Conservation (phyloP, 2,888 invertebrate genomes). For the Diploptera punctata region DNA sequence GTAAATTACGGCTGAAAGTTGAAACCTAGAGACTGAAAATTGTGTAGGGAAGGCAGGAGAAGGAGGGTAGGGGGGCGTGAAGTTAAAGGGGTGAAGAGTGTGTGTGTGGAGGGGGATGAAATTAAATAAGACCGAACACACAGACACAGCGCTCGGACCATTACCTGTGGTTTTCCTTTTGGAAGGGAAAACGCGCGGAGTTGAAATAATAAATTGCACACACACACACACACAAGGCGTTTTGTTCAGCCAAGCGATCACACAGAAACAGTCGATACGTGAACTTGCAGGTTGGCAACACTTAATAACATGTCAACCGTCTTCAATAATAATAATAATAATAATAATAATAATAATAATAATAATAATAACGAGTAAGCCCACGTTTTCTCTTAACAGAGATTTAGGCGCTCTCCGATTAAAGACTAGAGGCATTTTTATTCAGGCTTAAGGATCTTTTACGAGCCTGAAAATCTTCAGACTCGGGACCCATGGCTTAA, state of each 20-base stretch:
- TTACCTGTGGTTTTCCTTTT: constrained; percentile 35
- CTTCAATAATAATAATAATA: no score
- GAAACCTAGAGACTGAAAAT: constrained; percentile 29
- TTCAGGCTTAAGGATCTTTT: no score
- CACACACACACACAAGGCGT: constrained; percentile 20
- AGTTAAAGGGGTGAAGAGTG: constrained; percentile 23
- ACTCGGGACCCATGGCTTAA: no score
- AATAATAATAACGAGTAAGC: no score
- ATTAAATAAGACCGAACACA: constrained; percentile 33
- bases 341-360: no score
- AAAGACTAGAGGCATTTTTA: no score
- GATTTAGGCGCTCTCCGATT: no score
- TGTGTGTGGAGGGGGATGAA: constrained; percentile 18
- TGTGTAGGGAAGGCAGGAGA: constrained; percentile 12
- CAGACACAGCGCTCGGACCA: constrained; percentile 13
- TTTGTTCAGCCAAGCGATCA: constrained; percentile 27
- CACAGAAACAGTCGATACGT: constrained; percentile 3
- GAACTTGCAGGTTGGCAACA: neutral
- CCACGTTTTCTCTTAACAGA: no score
- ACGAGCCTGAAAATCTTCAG: no score
- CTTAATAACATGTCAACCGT: neutral
- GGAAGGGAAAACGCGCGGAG: constrained; percentile 14
- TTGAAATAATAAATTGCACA: constrained; percentile 30
- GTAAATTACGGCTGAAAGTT: constrained; percentile 33
- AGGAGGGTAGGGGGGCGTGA: constrained; percentile 14